These are phyloP conservation scores for Myotis yumanensis DNA, from an alignment of 2,113 vertebrate genomes.

Conservation along the genomic window DNA sequence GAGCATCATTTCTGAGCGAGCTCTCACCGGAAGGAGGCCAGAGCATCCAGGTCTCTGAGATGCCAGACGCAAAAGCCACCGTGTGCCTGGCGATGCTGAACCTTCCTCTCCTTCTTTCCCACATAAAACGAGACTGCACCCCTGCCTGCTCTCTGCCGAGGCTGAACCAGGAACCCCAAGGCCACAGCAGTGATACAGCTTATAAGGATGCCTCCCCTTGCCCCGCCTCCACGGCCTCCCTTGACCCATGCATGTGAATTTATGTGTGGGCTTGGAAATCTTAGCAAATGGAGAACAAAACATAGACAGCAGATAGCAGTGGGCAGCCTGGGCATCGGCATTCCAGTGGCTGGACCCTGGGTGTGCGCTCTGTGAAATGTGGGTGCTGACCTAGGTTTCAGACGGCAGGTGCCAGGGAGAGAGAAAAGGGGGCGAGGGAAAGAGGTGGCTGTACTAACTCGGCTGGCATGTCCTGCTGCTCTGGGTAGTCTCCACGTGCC, in stretches of 20 bases:
- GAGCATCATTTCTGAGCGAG: neutral
- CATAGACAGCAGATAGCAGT: neutral
- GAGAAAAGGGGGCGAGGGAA: neutral
- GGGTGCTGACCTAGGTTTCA: neutral
- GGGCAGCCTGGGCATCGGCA: neutral
- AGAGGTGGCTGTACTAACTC: neutral
- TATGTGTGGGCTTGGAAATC: neutral
- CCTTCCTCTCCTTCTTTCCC: neutral
- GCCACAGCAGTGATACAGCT: neutral
- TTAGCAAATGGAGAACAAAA: neutral
- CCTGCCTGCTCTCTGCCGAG: neutral
- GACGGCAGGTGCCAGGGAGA: neutral
- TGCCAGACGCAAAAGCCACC: neutral
- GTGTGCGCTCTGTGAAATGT: neutral
- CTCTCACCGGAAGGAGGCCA: neutral
- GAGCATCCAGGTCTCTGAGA: neutral
- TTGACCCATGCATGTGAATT: neutral
- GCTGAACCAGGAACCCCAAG: neutral
- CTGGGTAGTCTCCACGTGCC: neutral
- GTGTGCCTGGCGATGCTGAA: neutral
- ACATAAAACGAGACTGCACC: neutral
- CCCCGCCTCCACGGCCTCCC: neutral
- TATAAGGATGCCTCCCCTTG: neutral
- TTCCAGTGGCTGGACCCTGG: neutral
- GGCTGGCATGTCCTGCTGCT: neutral